Base-by-base conservation (phyloP, 2,113 vertebrate species). In the Hepsetus odoe region DNA sequence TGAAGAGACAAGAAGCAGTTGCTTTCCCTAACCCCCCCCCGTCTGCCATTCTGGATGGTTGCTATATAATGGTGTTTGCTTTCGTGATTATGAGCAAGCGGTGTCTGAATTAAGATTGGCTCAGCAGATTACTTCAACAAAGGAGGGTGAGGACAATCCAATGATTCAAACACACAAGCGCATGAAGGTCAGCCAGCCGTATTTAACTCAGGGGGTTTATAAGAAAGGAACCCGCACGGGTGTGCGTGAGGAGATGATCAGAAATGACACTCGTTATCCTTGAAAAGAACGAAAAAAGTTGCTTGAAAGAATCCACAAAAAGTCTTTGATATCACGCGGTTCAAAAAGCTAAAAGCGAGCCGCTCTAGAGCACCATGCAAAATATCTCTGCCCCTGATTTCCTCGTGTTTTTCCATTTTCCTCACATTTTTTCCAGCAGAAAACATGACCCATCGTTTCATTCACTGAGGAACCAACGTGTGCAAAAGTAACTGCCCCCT, bases 11-110 rank as follows among this genome's bases (percentile, higher is more conserved):
- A 65, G 33, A 26, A 9, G 5, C 61, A 18, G n/a, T 65, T 20
- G 8, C 16, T 38, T 65, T 65, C n/a, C n/a, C n/a, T n/a, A 22
- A 22, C 38, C 35, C 38, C n/a, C 14, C 9, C 33, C 4, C 0
- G 18, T 35, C 61, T 0, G 18, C 16, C 30, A 5, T 11, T 20
- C 20, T 62, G 61, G 35, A 65, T 65, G 61, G 61, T 35, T n/a
- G 61, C 61, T 38, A 22, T 38, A 38, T 38, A 65, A 65, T 65
- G 32, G 61, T 65, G 61, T 65, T 65, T 65, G 61, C 61, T n/a
- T n/a, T 35, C 32, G 20, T 65, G 61, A 65, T 65, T 35, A 65
- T 33, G 61, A 38, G 61, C 20, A 12, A 65, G 20, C 61, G 18
- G 20, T 2, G 35, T 18, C 61, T 65, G 61, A 65, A 65, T 65